Percentiles rank a stretch among this genome's conserved stretches.
phyloP scores from a whole-genome alignment of 2,113 vertebrate species.

The Dasyornis broadbenti region DNA sequence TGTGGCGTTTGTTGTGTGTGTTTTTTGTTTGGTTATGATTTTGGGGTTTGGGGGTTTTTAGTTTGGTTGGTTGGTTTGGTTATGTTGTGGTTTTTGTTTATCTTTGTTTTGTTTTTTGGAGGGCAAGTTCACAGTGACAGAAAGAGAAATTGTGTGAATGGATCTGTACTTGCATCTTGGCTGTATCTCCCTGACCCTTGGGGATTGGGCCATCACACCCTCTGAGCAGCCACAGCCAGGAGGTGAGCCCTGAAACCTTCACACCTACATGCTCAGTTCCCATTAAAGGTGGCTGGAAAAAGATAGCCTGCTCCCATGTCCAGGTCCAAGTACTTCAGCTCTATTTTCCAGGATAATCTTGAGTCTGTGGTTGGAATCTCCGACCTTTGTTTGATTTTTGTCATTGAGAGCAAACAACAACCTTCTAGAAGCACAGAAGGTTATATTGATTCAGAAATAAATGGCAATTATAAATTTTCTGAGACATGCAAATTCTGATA shows the following conservation, averaged over 20 bases:
- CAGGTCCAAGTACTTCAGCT: not conserved
- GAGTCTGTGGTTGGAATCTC: not conserved
- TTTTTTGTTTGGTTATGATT: not conserved
- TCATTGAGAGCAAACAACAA: not conserved
- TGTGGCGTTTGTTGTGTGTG: not conserved
- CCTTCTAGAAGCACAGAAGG: not conserved
- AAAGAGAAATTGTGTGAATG: not conserved
- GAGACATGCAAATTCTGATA: not conserved
- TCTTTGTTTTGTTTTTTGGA: not conserved
- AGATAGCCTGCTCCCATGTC: not conserved
- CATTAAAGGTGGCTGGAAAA: not conserved
- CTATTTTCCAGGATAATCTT: not conserved
- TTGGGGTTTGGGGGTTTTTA: not conserved
- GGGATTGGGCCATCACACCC: accelerated
- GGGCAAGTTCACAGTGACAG: not conserved
- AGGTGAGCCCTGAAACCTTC: not conserved
- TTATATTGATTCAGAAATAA: not conserved
- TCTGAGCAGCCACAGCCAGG: too few species aligned
- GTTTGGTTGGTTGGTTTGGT: not conserved
- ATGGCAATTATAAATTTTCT: not conserved
- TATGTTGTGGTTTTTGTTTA: not conserved
- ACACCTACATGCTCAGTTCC: not conserved
- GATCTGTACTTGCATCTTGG: not conserved
- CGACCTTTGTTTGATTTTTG: not conserved
- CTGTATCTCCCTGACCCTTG: not conserved